Evolutionary conservation across 2,888 invertebrate species (phyloP).

Genomic region (Rotaria sp.): DNA sequence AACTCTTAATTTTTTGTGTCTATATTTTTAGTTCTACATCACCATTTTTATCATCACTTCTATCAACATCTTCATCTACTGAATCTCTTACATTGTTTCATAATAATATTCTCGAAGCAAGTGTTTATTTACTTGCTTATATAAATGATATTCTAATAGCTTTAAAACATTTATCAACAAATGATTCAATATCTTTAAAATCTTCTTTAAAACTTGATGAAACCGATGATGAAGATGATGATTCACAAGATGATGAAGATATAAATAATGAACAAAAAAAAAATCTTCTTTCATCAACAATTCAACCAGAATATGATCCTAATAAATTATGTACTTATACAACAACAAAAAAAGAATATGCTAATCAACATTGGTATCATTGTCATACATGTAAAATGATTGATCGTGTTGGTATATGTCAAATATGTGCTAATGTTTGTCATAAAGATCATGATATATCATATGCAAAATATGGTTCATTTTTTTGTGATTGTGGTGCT

Average conservation of each 20-base stretch:
- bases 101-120: conserved; percentile 56
- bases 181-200: conserved; percentile 48
- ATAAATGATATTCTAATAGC: conserved; percentile 69
- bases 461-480: conserved; percentile 94
- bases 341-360: conserved; percentile 89
- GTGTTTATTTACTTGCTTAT: conserved; percentile 76
- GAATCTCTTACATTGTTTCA: conserved; percentile 42
- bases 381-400: conserved; percentile 98
- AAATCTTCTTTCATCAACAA: not conserved
- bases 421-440: conserved; percentile 90
- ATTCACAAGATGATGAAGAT: conserved; percentile 48
- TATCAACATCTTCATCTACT: not conserved
- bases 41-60: not conserved
- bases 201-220: not conserved
- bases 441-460: conserved; percentile 88
- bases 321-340: conserved; percentile 78
- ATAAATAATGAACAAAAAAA: conserved; percentile 47
- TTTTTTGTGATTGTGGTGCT: conserved; percentile 98
- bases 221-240: conserved; percentile 40
- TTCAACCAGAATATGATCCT: not conserved
- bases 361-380: conserved; percentile 83
- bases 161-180: conserved; percentile 52
- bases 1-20: not conserved
- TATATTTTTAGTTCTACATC: not conserved
- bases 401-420: conserved; percentile 93